phyloP scores from a whole-genome alignment of 2,888 invertebrate genomes.

The Epinotia nisella region DNA sequence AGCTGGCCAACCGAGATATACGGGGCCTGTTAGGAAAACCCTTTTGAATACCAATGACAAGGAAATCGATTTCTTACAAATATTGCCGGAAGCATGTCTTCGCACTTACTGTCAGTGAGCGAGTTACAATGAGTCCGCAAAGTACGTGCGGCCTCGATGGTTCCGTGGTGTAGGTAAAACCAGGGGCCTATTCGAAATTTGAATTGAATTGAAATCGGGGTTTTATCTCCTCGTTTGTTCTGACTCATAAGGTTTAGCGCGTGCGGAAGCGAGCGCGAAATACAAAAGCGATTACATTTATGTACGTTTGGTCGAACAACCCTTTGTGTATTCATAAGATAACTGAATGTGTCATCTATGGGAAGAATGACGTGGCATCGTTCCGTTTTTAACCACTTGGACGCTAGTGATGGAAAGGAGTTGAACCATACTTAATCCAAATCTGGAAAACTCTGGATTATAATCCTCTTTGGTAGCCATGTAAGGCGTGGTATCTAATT shows the following conservation, averaged over 20 bases:
- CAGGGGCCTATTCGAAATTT: background rate
- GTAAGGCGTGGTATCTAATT: no score
- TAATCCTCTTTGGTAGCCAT: no score
- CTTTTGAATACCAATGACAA: slow-evolving; percentile 29
- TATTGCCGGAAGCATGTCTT: slow-evolving; percentile 30
- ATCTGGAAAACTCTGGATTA: no score
- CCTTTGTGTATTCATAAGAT: background rate
- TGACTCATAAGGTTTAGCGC: background rate
- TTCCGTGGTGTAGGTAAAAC: slow-evolving; percentile 24
- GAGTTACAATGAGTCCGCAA: slow-evolving; percentile 3
- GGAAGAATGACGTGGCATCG: background rate
- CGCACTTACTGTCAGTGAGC: slow-evolving; percentile 9
- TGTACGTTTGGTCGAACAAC: background rate
- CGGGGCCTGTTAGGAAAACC: slow-evolving; percentile 8
- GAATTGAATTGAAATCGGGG: background rate
- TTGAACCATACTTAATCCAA: no score
- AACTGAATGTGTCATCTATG: slow-evolving; percentile 15
- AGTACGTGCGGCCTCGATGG: slow-evolving; percentile 28
- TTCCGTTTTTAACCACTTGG: no score
- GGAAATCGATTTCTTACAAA: slow-evolving; percentile 29
- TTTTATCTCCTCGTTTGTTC: background rate
- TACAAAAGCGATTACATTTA: background rate
- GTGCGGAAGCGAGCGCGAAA: background rate
- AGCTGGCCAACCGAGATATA: slow-evolving; percentile 2
- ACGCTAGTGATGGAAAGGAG: no score